These are phyloP conservation scores for Entosphenus tridentatus DNA, from an alignment of 2,113 vertebrate genomes.

Conservation along the genomic window DNA sequence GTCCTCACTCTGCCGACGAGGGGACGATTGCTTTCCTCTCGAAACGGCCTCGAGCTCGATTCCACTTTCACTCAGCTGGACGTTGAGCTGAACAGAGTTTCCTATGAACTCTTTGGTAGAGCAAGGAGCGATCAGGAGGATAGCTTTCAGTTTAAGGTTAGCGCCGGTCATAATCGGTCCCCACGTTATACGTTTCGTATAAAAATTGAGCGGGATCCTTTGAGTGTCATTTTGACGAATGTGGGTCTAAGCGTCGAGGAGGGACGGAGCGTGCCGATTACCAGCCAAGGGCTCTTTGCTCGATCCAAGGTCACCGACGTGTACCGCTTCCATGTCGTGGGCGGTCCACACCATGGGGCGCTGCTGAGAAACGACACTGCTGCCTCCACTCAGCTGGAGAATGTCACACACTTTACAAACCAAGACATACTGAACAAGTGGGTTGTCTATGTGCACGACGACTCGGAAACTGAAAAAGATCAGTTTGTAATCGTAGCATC, in stretches of 20 bases:
- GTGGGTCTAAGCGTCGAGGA: constrained; percentile 37
- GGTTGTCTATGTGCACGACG: constrained; percentile 55
- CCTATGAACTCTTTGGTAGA: no score
- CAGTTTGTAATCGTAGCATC: constrained; percentile 32
- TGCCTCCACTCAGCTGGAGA: constrained; percentile 11
- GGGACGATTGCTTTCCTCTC: no score
- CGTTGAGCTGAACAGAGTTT: no score
- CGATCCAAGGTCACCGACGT: constrained; percentile 28
- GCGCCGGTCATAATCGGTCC: no score
- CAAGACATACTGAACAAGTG: constrained; percentile 30
- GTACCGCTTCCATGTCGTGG: constrained; percentile 36
- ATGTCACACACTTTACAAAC: constrained; percentile 34
- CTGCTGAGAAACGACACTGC: constrained; percentile 19
- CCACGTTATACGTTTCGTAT: no score
- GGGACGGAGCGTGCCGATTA: constrained; percentile 48
- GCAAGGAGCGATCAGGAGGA: no score
- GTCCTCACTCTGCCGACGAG: no score
- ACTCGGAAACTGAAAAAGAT: constrained; percentile 44
- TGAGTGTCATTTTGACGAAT: constrained; percentile 33
- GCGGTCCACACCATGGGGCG: constrained; percentile 38
- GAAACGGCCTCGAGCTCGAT: no score
- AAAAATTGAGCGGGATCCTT: no score
- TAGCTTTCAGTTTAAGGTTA: no score
- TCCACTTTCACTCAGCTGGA: no score
- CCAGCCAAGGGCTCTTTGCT: constrained; percentile 38